Base-by-base conservation (phyloP, 2,888 invertebrate species). In the Hyppa rectilinea region DNA sequence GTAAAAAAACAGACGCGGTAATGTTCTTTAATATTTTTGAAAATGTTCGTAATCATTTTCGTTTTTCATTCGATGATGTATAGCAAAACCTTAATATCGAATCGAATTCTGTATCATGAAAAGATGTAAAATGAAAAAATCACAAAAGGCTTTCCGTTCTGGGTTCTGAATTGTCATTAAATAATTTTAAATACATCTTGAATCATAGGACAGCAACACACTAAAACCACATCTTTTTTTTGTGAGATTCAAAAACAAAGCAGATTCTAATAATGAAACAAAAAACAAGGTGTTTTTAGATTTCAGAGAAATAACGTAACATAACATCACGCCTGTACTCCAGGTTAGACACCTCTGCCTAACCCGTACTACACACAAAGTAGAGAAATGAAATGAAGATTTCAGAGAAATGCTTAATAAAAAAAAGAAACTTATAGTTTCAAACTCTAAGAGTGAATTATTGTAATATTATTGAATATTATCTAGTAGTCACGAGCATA, bases 361-460 rank as follows among this genome's bases (percentile, higher is more conserved):
- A n/a, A n/a, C n/a, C n/a, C n/a, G 52, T 12, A 6, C 2, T 52
- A 0, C 31, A 31, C 29, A 29, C 12, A 40, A 20, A 40, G 26
- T 29, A 29, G 12, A n/a, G 12, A 58, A 58, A 29, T 20, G 12
- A 58, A 58, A 58, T 29, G 2, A 58, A 6, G 87, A 87, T 88
- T 88, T 86, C 87, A 85, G 75, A 60, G 85, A 84, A 87, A 87
- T 78, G 86, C 85, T 79, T 78, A 80, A 80, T 78, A 79, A 85
- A 80, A 85, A 88, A 88, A 85, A 81, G 94, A 94, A 95, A 94
- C 94, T 94, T 88, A 89, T 83, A 93, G 94, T 92, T 95, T 94
- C 93, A 83, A 80, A 91, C 91, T 90, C 90, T 90, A 88, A 81
- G 89, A 93, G 90, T 80, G 82, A 85, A 85, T 84, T 78, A 87